Percentiles rank a stretch among this genome's conserved stretches.
phyloP scores from a whole-genome alignment of 23 tunicate species.

The Ascidia mentula region DNA sequence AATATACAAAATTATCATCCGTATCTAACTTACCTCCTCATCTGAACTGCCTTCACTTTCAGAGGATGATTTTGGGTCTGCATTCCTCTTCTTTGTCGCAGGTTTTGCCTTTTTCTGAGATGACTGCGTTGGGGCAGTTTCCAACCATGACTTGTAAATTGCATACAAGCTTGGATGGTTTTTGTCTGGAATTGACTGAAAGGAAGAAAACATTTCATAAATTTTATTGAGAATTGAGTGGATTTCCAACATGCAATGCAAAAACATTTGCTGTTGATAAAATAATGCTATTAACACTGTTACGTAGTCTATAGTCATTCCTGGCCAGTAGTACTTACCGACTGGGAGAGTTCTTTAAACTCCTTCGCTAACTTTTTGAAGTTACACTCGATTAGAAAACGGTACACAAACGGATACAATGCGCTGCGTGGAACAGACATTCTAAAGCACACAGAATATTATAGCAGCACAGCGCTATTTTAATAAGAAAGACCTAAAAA shows the following conservation, averaged over 20 bases:
- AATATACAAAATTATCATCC: too few relatives aligned
- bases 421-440: conserved; percentile 29
- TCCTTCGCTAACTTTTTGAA: conserved; percentile 47
- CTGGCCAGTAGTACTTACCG: conserved; percentile 26
- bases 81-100: conserved; percentile 32
- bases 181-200: conserved; percentile 18
- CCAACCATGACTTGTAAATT: conserved; percentile 47
- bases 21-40: conserved; percentile 27
- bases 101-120: not conserved
- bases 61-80: conserved; percentile 28
- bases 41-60: conserved; percentile 27
- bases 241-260: too few relatives aligned
- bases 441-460: too few relatives aligned
- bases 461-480: too few relatives aligned
- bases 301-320: too few relatives aligned
- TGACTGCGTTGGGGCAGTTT: not conserved
- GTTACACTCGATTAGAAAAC: conserved; percentile 56
- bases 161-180: conserved; percentile 49
- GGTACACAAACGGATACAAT: conserved; percentile 46
- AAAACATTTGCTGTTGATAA: too few relatives aligned
- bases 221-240: too few relatives aligned
- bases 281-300: too few relatives aligned
- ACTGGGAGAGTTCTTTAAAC: conserved; percentile 18
- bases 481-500: too few relatives aligned
- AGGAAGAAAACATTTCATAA: not conserved